These are phyloP conservation scores for Prorops nasuta DNA, from an alignment of 1,140 invertebrate species.

Conservation along the genomic window DNA sequence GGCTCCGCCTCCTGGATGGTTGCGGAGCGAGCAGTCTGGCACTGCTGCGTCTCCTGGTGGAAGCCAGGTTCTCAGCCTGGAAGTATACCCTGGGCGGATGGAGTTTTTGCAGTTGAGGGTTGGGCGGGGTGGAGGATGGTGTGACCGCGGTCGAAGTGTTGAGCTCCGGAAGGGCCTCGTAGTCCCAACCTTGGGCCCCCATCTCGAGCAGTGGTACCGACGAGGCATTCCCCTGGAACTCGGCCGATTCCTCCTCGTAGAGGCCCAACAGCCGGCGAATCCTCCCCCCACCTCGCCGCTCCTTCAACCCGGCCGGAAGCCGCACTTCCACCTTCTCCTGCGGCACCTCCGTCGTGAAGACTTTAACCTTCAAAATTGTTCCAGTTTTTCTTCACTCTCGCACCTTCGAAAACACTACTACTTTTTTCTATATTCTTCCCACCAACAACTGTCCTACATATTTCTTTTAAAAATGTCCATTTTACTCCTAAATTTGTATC, in stretches of 20 bases:
- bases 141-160: conserved; percentile 42
- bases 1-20: conserved; percentile 58
- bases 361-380: neutral
- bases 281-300: neutral
- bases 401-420: too few species aligned
- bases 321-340: too few species aligned
- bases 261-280: conserved; percentile 14
- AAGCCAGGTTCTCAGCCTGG: conserved; percentile 63
- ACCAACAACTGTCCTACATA: too few species aligned
- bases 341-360: neutral
- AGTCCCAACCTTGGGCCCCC: conserved; percentile 55
- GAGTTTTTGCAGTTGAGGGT: conserved; percentile 30
- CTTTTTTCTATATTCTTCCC: too few species aligned
- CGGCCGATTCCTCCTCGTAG: conserved; percentile 19
- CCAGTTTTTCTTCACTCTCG: too few species aligned
- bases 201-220: conserved; percentile 47
- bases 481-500: too few species aligned
- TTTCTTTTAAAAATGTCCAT: too few species aligned
- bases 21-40: conserved; percentile 46
- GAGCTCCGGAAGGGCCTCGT: conserved; percentile 59
- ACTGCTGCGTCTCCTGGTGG: conserved; percentile 61
- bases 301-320: too few species aligned
- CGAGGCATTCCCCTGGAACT: conserved; percentile 19
- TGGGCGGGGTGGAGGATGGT: conserved; percentile 49
- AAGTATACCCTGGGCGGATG: conserved; percentile 67